A percentile compares a stretch with the other conserved stretches of the same genome.
phyloP scores from a whole-genome alignment of 2,888 invertebrate species.

The Dicyrtoma fusca region DNA sequence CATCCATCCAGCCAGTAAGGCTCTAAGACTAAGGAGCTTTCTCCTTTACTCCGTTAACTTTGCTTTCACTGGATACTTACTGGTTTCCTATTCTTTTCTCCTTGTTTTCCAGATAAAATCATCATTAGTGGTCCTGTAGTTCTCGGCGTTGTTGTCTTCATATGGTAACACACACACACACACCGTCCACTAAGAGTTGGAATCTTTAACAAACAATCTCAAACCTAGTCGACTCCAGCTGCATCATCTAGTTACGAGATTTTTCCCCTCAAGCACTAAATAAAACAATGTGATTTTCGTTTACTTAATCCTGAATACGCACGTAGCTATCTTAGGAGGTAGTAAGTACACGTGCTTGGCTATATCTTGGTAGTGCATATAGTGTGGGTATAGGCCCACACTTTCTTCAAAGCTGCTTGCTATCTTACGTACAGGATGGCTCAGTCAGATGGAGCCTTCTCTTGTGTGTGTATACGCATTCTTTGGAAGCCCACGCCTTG shows the following conservation, averaged over 20 bases:
- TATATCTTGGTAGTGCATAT: no score
- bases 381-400: no score
- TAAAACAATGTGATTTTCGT: constrained; percentile 1
- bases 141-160: background rate
- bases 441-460: no score
- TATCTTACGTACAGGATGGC: no score
- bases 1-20: background rate
- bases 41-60: background rate
- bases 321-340: background rate
- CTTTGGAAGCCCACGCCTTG: no score
- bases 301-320: background rate
- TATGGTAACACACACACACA: background rate
- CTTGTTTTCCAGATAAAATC: constrained; percentile 25
- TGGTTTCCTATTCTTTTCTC: background rate
- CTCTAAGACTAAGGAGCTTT: background rate
- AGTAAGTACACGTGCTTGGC: no score
- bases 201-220: no score
- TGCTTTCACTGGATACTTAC: constrained; percentile 12
- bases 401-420: no score
- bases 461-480: background rate
- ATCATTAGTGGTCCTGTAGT: constrained; percentile 16
- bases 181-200: no score
- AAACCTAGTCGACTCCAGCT: background rate
- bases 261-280: constrained; percentile 16
- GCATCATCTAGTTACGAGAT: background rate